Percentiles rank a stretch among this genome's conserved stretches.
Conservation (phyloP, 2,797 vertebrate species). For the Galagoides demidoff region DNA sequence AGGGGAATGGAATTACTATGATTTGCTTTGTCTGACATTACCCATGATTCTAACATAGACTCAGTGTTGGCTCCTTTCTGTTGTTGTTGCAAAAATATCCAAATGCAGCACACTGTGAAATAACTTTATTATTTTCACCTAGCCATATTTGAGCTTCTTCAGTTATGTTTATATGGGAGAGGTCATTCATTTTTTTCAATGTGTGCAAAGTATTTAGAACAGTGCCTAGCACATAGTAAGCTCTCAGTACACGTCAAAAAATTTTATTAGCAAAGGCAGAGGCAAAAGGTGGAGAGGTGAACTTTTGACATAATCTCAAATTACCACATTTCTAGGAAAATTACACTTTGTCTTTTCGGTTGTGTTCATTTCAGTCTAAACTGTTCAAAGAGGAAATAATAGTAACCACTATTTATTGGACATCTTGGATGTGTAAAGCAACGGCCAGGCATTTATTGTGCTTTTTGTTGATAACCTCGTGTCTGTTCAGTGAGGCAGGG, state of each 20-base stretch:
- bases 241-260: neutral
- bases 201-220: neutral
- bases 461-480: neutral
- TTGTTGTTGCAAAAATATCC: neutral
- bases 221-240: too few species aligned
- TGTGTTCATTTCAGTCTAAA: neutral
- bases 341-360: neutral
- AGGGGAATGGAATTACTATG: neutral
- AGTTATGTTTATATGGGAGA: neutral
- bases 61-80: neutral
- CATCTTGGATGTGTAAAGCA: neutral
- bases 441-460: neutral
- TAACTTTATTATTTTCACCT: neutral
- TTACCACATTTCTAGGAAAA: neutral
- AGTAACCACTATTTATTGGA: neutral
- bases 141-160: neutral
- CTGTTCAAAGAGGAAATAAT: neutral
- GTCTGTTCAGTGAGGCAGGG: neutral
- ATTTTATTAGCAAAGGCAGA: neutral
- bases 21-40: neutral
- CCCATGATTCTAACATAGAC: neutral
- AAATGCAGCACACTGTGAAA: neutral
- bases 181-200: neutral
- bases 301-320: neutral
- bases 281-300: neutral